Percentiles rank a stretch among this genome's conserved stretches.
These are phyloP conservation scores for Ruditapes philippinarum DNA, from an alignment of 1,140 invertebrate species.

Conservation along the genomic window DNA sequence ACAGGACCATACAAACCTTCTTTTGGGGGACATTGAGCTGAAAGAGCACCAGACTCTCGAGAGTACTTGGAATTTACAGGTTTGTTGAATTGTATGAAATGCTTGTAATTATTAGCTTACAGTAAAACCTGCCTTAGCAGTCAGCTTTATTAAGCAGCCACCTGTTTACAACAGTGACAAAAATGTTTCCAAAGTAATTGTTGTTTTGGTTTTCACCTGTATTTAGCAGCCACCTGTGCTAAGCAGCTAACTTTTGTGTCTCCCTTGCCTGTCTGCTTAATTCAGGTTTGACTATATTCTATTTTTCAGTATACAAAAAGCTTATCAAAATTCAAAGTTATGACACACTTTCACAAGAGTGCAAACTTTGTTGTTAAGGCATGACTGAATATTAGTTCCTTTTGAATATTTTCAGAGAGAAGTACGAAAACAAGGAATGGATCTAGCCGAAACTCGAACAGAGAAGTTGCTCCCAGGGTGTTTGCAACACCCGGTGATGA, in stretches of 20 bases:
- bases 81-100: conserved; percentile 31
- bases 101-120: conserved; percentile 28
- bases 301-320: conserved; percentile 39
- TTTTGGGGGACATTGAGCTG: conserved; percentile 9
- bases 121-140: conserved; percentile 3
- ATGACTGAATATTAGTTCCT: not conserved
- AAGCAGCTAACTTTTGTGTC: conserved; percentile 25
- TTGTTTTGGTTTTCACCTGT: conserved; percentile 18
- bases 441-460: not conserved
- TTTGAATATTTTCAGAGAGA: not conserved
- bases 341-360: not conserved
- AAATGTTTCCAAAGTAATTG: conserved; percentile 15
- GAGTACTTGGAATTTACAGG: too few relatives aligned
- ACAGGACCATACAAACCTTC: conserved; percentile 33
- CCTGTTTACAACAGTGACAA: not conserved
- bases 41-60: not conserved
- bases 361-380: not conserved
- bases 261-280: too few relatives aligned
- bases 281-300: conserved; percentile 24
- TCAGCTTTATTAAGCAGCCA: conserved; percentile 3
- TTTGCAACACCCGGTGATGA: too few relatives aligned
- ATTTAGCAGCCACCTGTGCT: not conserved
- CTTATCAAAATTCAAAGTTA: conserved; percentile 18
- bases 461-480: not conserved
- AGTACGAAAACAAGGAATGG: too few relatives aligned